phyloP scores from a whole-genome alignment of 2,113 vertebrate species.

The Paracanthobrama guichenoti region DNA sequence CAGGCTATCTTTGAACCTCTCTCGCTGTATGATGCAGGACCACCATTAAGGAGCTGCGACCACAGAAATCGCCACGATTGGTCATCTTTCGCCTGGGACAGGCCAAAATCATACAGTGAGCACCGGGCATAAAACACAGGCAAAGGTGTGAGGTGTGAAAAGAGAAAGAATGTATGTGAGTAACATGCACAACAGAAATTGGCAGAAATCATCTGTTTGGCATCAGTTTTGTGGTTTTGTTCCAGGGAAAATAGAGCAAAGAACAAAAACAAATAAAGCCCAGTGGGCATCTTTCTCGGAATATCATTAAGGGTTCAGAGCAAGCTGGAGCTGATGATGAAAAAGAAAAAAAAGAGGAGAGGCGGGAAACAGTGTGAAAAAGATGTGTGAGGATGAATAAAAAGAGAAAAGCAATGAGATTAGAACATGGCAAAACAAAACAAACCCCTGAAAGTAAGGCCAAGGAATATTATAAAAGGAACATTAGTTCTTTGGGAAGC shows the following conservation, averaged over 20 bases:
- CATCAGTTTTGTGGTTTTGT: neutral
- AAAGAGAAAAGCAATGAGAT: neutral
- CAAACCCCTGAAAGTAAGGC: neutral
- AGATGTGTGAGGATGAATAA: conserved; percentile 6
- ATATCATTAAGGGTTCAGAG: conserved; percentile 39
- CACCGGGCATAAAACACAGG: too few species aligned
- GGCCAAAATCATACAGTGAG: too few species aligned
- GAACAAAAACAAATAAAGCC: conserved; percentile 36
- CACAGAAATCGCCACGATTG: too few species aligned
- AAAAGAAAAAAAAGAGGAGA: neutral
- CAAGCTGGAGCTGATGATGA: conserved; percentile 1
- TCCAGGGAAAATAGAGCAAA: conserved; percentile 6
- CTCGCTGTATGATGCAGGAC: too few species aligned
- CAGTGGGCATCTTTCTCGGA: conserved; percentile 4
- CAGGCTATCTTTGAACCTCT: too few species aligned
- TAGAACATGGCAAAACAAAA: neutral
- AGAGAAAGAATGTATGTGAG: neutral
- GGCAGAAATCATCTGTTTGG: neutral
- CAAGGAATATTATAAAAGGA: neutral
- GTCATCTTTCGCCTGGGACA: too few species aligned
- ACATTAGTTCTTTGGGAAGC: neutral
- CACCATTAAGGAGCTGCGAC: too few species aligned
- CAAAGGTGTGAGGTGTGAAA: neutral
- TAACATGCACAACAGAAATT: neutral
- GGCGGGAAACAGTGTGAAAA: neutral